Evolutionary conservation across 2,113 vertebrate genomes (phyloP).

Genomic region (Thomomys bottae): DNA sequence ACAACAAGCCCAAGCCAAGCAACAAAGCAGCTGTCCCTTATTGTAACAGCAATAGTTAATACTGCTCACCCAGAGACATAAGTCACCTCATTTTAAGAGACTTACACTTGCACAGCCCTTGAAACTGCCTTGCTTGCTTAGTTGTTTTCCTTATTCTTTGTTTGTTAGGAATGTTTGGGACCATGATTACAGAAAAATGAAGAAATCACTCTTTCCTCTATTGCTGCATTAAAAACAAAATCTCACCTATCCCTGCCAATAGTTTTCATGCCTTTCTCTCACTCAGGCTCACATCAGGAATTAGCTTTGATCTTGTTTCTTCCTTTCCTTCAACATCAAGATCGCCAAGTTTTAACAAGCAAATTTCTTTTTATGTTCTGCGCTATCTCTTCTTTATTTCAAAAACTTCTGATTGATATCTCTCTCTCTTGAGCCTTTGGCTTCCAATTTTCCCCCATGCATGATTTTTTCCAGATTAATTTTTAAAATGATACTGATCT

Average conservation of each 20-base stretch:
- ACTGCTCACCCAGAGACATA: background rate
- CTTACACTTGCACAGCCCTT: constrained; percentile 17
- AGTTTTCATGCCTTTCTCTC: background rate
- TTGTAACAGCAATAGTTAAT: background rate
- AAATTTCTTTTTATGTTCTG: background rate
- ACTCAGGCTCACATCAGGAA: background rate
- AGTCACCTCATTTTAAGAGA: constrained; percentile 5
- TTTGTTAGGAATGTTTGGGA: background rate
- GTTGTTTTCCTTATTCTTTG: background rate
- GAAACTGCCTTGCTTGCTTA: background rate
- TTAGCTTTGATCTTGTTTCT: background rate
- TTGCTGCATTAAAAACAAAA: too few relatives aligned
- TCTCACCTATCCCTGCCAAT: background rate
- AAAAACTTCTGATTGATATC: background rate
- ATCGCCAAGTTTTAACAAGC: background rate
- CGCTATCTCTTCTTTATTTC: background rate
- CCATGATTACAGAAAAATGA: background rate
- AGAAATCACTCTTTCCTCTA: background rate
- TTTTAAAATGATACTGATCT: background rate
- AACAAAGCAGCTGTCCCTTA: background rate
- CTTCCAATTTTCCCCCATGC: background rate
- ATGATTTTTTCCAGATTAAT: constrained; percentile 4
- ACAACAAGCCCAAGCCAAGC: background rate
- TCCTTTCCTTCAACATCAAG: background rate
- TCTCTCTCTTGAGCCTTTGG: background rate